Percentiles rank a stretch among this genome's conserved stretches.
These are phyloP conservation scores for Muscidifurax raptorellus DNA, from an alignment of 1,140 invertebrate genomes.

Conservation along the genomic window DNA sequence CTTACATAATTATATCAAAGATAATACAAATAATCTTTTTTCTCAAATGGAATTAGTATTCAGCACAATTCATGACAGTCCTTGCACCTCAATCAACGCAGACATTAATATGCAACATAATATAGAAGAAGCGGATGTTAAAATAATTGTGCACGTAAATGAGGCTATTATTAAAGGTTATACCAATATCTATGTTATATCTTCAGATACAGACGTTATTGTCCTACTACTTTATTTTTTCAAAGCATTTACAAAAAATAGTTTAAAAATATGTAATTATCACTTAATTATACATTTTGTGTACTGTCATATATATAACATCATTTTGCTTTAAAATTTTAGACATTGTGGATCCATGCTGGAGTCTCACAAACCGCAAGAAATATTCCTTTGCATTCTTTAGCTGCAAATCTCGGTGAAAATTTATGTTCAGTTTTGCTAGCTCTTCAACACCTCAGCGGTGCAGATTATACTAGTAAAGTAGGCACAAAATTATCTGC, in stretches of 20 bases:
- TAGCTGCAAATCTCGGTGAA: too few species aligned
- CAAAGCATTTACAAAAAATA: neutral
- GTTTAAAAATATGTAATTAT: constrained; percentile 8
- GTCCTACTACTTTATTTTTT: constrained; percentile 12
- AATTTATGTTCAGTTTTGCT: too few species aligned
- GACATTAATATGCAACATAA: neutral
- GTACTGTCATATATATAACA: too few species aligned
- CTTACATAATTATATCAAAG: neutral
- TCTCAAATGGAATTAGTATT: neutral
- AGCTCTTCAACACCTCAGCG: too few species aligned
- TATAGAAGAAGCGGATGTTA: constrained; percentile 30
- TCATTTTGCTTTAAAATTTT: too few species aligned
- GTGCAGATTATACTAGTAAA: too few species aligned
- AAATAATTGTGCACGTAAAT: constrained; percentile 9
- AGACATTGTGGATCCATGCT: too few species aligned
- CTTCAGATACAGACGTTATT: constrained; percentile 13
- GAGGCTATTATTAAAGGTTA: neutral
- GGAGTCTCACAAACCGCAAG: too few species aligned
- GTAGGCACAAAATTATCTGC: too few species aligned
- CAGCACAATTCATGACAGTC: neutral
- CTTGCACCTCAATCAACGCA: too few species aligned
- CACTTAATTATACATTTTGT: too few species aligned
- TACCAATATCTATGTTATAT: constrained; percentile 17
- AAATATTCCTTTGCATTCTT: too few species aligned
- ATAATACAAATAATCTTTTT: neutral